A percentile compares a stretch with the other conserved stretches of the same genome.
phyloP scores from a whole-genome alignment of 2,113 vertebrate species.

The Eulacestoma nigropectus region DNA sequence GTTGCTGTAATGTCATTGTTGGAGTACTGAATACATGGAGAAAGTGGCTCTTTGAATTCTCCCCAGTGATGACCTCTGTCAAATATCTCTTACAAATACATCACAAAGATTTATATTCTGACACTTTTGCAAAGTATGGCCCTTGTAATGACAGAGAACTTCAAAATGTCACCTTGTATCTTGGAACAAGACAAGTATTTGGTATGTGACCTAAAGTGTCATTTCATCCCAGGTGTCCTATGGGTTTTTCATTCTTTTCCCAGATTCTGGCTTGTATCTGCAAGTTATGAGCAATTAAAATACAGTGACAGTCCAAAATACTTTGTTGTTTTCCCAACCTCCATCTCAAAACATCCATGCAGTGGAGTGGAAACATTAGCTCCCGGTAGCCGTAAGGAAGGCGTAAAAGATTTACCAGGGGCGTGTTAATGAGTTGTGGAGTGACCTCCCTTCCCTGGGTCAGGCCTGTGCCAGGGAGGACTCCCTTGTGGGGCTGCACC shows the following conservation, averaged over 20 bases:
- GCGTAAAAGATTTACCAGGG: background rate
- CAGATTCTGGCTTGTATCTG: background rate
- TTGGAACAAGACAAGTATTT: background rate
- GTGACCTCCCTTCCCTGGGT: background rate
- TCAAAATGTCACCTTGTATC: background rate
- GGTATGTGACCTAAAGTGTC: background rate
- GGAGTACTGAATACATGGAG: background rate
- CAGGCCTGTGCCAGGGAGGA: background rate
- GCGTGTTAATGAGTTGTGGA: background rate
- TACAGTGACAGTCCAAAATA: background rate
- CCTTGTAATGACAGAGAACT: background rate
- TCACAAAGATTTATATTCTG: background rate
- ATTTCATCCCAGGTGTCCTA: background rate
- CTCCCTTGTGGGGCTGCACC: fast-evolving
- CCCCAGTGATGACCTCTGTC: background rate
- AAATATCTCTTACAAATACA: background rate
- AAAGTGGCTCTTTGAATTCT: background rate
- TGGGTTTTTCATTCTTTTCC: background rate
- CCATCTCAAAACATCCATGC: background rate
- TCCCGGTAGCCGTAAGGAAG: background rate
- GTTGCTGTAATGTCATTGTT: background rate
- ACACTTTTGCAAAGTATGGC: background rate
- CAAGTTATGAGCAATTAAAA: background rate
- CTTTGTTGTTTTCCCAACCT: background rate
- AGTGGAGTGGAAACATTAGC: background rate